Evolutionary conservation across 2,797 vertebrate genomes (phyloP), one percentile per base, ranked within the genome.

Genomic region (Chloroceryle inda): DNA sequence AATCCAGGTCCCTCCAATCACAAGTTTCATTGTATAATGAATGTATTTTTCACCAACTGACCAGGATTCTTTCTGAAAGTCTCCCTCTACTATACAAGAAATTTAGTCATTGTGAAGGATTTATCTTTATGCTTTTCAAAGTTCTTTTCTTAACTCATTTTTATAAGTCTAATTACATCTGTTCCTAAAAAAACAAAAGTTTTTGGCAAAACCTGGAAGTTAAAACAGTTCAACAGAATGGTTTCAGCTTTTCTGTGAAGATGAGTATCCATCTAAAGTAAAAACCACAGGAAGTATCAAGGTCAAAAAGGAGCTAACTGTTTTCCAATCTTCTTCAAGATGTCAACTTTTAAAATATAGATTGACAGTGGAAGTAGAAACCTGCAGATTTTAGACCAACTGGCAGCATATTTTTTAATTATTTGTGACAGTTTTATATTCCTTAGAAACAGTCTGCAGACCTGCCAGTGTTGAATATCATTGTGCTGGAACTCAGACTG

Each of bases 231-330:
- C n/a, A 79, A 20, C 9, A 45, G 8, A 40, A 11, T 6, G 1
- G 20, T 6, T 45, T 85, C 26, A 76, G 13, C 26, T 80, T 87
- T 88, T 74, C 29, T 77, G 18, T 64, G 37, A 75, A 50, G 18
- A 50, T 55, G 1, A 8, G 9, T 52, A 35, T 45, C 35, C 3
- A 63, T 26, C 49, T 44, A 69, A 91, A 86, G 38, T 11, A 20
- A 29, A 40, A 62, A n/a, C 20, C 2, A 15, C 0, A 0, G 0
- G 22, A 35, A 42, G 8, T 85, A 74, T 64, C 33, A 75, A 53
- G 29, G 11, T 63, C 16, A 78, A 77, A 82, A 92, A 67, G 1
- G 5, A 77, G 9, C 2, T 33, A 67, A 52, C 8, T 37, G 3
- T 38, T 79, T 73, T 62, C 53, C 16, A 35, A 23, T 31, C 11